phyloP scores from a whole-genome alignment of 2,888 invertebrate species.

The Drosophila nr. medialis region DNA sequence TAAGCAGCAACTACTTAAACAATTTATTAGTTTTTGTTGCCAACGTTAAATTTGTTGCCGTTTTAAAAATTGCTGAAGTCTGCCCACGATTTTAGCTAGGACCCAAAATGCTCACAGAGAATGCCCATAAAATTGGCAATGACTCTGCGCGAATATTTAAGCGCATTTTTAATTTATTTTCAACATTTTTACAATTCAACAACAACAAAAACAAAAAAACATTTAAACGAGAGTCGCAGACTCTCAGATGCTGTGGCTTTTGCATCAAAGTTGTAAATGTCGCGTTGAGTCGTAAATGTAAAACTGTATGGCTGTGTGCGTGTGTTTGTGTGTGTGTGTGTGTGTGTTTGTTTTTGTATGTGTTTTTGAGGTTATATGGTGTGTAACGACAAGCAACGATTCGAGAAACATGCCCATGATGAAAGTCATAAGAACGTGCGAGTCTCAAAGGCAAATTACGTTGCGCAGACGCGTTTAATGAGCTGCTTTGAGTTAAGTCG shows the following conservation, averaged over 20 bases:
- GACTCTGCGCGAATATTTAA: slow-evolving; percentile 50
- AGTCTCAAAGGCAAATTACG: slow-evolving; percentile 72
- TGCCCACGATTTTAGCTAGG: slow-evolving; percentile 66
- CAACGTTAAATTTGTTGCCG: slow-evolving; percentile 54
- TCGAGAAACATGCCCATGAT: slow-evolving; percentile 49
- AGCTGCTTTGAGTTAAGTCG: slow-evolving; percentile 46
- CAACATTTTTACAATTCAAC: slow-evolving; percentile 74
- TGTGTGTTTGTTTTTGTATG: slow-evolving; percentile 10
- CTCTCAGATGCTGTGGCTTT: slow-evolving; percentile 46
- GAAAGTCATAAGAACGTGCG: slow-evolving; percentile 59
- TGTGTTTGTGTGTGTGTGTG: background rate
- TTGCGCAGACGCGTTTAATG: slow-evolving; percentile 81
- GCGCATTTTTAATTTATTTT: slow-evolving; percentile 75
- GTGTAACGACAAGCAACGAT: slow-evolving; percentile 61
- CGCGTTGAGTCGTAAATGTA: slow-evolving; percentile 79
- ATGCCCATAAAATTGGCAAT: slow-evolving; percentile 51
- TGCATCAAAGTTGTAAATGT: slow-evolving; percentile 82
- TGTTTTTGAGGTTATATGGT: slow-evolving; percentile 57
- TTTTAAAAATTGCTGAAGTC: slow-evolving; percentile 30
- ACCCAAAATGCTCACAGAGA: slow-evolving; percentile 58
- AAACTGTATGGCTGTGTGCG: slow-evolving; percentile 6
- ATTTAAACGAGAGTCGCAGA: slow-evolving; percentile 42
- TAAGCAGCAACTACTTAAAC: slow-evolving; percentile 42
- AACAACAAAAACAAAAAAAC: slow-evolving; percentile 8
- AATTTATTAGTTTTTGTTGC: slow-evolving; percentile 59